Base-by-base conservation (phyloP, 2,797 vertebrate genomes). In the Micromesistius poutassou region DNA sequence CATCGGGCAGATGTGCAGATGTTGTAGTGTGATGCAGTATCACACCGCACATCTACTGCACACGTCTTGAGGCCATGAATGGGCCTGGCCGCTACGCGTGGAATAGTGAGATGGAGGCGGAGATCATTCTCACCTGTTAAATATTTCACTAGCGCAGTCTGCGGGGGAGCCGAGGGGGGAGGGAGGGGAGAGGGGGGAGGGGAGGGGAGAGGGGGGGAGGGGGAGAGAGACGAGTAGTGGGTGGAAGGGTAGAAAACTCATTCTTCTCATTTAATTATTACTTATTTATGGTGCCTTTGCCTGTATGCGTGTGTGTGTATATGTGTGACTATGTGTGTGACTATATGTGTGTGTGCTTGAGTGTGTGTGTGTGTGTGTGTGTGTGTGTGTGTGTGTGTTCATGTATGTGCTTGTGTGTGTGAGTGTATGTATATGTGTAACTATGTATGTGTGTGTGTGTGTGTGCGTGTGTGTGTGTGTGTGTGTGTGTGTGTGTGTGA, bases 141-240 rank as follows among this genome's bases (percentile, higher is more conserved):
- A 93, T 91, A 93, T 91, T 90, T 89, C 79, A 91, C 77, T 82
- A 83, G 80, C 78, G 77, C 71, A 74, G 83, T 75, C 71, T 77
- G 75, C 25, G n/a, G 4, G 2, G 77, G 78, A 79, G 73, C 6
- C 50, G 31, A 3, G 36, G 77, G 74, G 71, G 33, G 70, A 38
- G 79, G 81, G 81, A 81, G 78, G 85, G 85, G 85, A 84, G 82
- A 25, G 25, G 8, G 4, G 5, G 76, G 78, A 78, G 77, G 5
- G 77, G 22, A 2, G 35, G 77, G 74, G 72, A 30, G 68, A 35
- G 79, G 81, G 84, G 79, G 81, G 81, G 78, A 85, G 85, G 82
- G 28, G 25, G 9, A 46, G 46, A 89, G 86, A 81, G 87, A 75
- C 80, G 77, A 83, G 83, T 70, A 77, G 62, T 73, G 50, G 73